Conservation (phyloP, 2,888 invertebrate species). For the Hemaris fuciformis region DNA sequence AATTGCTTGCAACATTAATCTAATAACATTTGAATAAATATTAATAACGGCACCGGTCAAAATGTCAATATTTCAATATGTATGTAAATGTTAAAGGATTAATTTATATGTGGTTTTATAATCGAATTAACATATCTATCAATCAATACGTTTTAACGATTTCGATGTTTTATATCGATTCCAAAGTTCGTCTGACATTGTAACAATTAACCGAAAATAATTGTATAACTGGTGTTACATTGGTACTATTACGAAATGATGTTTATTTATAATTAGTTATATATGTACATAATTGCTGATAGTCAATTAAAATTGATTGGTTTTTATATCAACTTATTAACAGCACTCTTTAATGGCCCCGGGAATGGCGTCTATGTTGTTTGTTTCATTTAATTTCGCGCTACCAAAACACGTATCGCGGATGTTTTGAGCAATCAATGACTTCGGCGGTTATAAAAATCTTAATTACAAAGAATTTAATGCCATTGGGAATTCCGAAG, state of each 20-base stretch:
- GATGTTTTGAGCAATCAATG: slow-evolving; percentile 11
- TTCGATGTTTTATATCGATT: slow-evolving; percentile 14
- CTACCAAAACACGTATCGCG: slow-evolving; percentile 11
- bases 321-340: slow-evolving; percentile 37
- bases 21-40: slow-evolving; percentile 26
- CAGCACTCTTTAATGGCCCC: slow-evolving; percentile 27
- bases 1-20: slow-evolving; percentile 19
- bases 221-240: slow-evolving; percentile 36
- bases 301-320: slow-evolving; percentile 42
- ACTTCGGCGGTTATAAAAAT: slow-evolving; percentile 1
- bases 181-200: slow-evolving; percentile 25
- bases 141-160: slow-evolving; percentile 15
- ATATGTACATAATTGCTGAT: slow-evolving; percentile 22
- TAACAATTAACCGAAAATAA: slow-evolving; percentile 34
- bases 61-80: slow-evolving; percentile 39
- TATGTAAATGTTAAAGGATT: slow-evolving; percentile 32
- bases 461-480: slow-evolving; percentile 2
- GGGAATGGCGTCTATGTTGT: slow-evolving; percentile 30
- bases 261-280: slow-evolving; percentile 43
- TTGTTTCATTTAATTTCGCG: slow-evolving; percentile 17
- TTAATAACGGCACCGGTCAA: slow-evolving; percentile 25
- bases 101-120: slow-evolving; percentile 29
- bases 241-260: slow-evolving; percentile 35
- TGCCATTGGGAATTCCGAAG: neutral
- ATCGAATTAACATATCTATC: slow-evolving; percentile 30